Percentiles rank a stretch among this genome's conserved stretches.
Conservation (phyloP, 2,797 vertebrate genomes). For the Chloroceryle inda region DNA sequence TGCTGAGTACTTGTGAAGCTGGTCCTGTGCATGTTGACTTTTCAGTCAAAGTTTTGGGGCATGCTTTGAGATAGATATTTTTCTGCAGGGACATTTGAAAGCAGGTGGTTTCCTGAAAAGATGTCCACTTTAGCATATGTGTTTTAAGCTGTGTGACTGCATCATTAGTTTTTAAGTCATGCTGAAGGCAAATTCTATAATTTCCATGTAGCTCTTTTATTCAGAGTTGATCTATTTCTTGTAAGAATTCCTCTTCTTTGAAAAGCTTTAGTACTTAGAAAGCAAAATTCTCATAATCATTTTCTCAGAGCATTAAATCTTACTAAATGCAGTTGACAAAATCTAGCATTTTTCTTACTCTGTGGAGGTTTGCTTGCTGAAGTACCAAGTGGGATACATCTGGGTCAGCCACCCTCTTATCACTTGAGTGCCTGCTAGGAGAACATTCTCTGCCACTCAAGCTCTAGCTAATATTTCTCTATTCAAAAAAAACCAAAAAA, state of each 20-base stretch:
- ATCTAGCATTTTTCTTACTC: background rate
- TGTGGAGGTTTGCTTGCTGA: background rate
- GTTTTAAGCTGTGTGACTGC: background rate
- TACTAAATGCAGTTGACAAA: background rate
- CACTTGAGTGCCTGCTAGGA: background rate
- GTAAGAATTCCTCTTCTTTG: background rate
- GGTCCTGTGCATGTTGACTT: background rate
- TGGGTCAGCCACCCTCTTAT: background rate
- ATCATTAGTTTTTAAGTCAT: background rate
- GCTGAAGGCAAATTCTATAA: background rate
- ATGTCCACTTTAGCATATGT: background rate
- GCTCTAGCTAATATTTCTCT: background rate
- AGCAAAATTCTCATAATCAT: background rate
- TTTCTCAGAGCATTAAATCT: slow-evolving; percentile 4
- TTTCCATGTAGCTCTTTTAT: background rate
- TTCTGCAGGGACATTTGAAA: background rate
- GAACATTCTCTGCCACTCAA: background rate
- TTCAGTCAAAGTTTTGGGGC: background rate
- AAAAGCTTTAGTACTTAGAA: background rate
- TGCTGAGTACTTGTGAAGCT: background rate
- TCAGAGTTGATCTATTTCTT: background rate
- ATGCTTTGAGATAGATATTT: background rate
- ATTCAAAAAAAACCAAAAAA: background rate
- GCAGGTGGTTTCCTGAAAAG: background rate
- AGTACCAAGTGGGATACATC: background rate